Evolutionary conservation across 2,797 vertebrate species (phyloP).

Genomic region (Ctenopoma kingsleyae): DNA sequence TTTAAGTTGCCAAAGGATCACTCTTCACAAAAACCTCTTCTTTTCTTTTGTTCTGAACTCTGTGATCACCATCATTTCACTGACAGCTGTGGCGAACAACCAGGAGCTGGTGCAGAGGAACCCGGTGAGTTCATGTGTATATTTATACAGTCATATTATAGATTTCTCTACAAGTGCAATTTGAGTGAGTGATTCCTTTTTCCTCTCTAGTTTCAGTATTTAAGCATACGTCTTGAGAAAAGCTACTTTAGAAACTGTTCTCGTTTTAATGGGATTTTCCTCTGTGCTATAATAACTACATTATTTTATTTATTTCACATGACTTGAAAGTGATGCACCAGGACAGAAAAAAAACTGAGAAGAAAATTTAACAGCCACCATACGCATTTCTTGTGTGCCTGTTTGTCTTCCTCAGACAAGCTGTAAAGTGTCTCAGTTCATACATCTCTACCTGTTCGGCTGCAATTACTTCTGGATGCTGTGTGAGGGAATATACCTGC

Average conservation of each 20-base stretch:
- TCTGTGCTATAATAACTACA: neutral
- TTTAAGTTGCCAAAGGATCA: conserved; percentile 97
- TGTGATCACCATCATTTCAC: conserved; percentile 92
- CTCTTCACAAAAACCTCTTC: conserved; percentile 98
- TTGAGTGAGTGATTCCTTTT: neutral
- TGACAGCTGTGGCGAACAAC: conserved; percentile 94
- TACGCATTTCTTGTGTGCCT: neutral
- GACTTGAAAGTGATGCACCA: neutral
- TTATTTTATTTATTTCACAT: neutral
- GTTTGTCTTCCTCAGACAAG: conserved; percentile 83
- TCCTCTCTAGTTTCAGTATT: neutral
- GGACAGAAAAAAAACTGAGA: neutral
- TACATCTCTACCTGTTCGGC: conserved; percentile 94
- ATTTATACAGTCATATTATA: neutral
- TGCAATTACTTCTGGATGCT: conserved; percentile 99
- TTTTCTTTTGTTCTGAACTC: conserved; percentile 97
- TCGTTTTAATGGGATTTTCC: neutral
- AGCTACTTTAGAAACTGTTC: neutral
- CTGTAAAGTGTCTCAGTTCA: conserved; percentile 95
- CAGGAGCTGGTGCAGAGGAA: conserved; percentile 92
- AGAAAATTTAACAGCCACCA: neutral
- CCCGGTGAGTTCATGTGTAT: conserved; percentile 87
- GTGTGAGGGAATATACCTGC: conserved; percentile 97
- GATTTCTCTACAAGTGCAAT: neutral
- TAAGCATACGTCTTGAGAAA: neutral